Conservation (phyloP, 2,888 invertebrate genomes). For the Chelonus formosanus region DNA sequence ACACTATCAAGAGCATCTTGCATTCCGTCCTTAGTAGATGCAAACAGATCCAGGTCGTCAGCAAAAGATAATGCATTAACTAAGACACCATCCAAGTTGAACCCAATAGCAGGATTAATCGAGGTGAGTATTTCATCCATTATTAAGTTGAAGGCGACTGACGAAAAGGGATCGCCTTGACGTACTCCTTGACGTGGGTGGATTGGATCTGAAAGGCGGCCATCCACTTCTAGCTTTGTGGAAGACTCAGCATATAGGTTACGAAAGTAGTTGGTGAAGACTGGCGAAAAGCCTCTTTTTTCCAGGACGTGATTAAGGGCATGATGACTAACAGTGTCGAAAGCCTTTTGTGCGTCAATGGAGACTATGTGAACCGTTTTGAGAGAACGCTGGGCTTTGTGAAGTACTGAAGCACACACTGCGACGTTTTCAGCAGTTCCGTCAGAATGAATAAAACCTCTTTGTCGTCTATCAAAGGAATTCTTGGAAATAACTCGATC, state of each 20-base stretch:
- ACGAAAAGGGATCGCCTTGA: slow-evolving; percentile 41
- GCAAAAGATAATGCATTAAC: slow-evolving; percentile 37
- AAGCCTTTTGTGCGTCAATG: no score
- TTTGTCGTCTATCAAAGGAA: slow-evolving; percentile 29
- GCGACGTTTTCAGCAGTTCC: slow-evolving; percentile 53
- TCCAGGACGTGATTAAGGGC: no score
- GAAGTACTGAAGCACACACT: no score
- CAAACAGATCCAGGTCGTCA: slow-evolving; percentile 37
- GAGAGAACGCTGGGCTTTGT: no score
- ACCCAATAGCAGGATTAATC: slow-evolving; percentile 22
- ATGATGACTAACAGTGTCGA: no score
- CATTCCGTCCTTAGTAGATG: slow-evolving; percentile 21
- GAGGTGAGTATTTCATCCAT: slow-evolving; percentile 29
- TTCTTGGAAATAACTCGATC: background rate
- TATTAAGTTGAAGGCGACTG: slow-evolving; percentile 35
- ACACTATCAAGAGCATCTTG: slow-evolving; percentile 10
- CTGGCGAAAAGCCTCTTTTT: no score
- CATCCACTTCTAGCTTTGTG: slow-evolving; percentile 12
- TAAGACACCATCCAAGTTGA: slow-evolving; percentile 8
- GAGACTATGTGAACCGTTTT: no score
- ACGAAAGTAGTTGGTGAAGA: background rate
- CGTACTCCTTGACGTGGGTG: slow-evolving; percentile 22
- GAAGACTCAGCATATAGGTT: background rate
- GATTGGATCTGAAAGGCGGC: slow-evolving; percentile 12
- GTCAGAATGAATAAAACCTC: slow-evolving; percentile 39